phyloP scores from a whole-genome alignment of 2,797 vertebrate genomes.

The Gobio occitaniae region DNA sequence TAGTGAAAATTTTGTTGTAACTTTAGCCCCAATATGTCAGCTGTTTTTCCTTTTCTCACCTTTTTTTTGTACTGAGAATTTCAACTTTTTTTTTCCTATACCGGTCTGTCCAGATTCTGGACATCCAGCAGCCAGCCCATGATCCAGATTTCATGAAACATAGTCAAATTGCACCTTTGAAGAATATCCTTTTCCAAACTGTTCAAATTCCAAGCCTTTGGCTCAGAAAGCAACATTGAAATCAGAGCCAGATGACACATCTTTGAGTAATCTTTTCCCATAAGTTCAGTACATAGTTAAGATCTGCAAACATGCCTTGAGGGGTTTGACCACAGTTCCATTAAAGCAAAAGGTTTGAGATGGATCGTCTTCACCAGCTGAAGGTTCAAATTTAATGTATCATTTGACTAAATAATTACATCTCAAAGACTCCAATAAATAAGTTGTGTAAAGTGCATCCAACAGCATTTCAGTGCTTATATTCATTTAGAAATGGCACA shows the following conservation, averaged over 20 bases:
- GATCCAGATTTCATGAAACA: conserved; percentile 42
- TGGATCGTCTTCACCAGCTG: conserved; percentile 27
- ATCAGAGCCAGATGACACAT: conserved; percentile 58
- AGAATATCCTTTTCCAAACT: conserved; percentile 46
- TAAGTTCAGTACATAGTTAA: conserved; percentile 43
- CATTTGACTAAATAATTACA: conserved; percentile 49
- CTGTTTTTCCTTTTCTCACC: not conserved
- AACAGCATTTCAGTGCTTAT: conserved; percentile 16
- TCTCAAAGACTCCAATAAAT: conserved; percentile 19
- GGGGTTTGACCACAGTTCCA: conserved; percentile 36
- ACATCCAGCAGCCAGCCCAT: conserved; percentile 14
- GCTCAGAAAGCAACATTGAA: conserved; percentile 50
- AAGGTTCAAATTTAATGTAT: conserved; percentile 46
- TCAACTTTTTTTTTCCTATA: not conserved
- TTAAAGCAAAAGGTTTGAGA: not conserved
- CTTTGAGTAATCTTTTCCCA: conserved; percentile 42
- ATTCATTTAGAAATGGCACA: conserved; percentile 24
- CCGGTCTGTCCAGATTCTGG: conserved; percentile 17
- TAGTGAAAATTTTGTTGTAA: not conserved
- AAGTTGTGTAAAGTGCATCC: conserved; percentile 6
- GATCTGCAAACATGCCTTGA: conserved; percentile 44
- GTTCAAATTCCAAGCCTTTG: conserved; percentile 47
- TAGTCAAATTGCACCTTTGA: conserved; percentile 36
- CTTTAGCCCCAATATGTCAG: not conserved
- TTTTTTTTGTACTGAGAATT: not conserved